These are phyloP conservation scores for Ailuropoda melanoleuca DNA, from an alignment of 2,113 vertebrate genomes.

Conservation along the genomic window DNA sequence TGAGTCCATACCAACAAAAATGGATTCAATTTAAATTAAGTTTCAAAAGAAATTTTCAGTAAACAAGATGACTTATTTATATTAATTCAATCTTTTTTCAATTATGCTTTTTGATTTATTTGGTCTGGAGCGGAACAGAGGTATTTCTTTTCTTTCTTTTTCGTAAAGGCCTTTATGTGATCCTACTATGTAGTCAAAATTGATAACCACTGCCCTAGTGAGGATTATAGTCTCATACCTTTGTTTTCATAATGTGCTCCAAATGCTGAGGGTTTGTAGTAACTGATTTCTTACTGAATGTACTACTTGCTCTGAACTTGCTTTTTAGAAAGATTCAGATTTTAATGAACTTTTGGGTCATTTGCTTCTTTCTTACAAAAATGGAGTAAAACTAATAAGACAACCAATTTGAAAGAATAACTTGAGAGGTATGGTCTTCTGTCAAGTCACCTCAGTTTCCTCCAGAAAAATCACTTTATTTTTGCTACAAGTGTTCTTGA, in stretches of 20 bases:
- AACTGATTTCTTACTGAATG: background rate
- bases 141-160: background rate
- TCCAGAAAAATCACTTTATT: background rate
- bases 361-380: background rate
- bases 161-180: background rate
- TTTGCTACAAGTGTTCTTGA: background rate
- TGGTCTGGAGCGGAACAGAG: background rate
- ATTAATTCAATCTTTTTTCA: background rate
- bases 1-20: background rate
- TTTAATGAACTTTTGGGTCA: background rate
- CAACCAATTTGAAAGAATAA: background rate
- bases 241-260: background rate
- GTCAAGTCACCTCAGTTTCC: background rate
- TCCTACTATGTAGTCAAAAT: background rate
- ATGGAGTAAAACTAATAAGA: background rate
- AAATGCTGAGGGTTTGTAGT: background rate
- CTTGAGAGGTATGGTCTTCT: background rate
- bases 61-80: background rate
- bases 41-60: slow-evolving; percentile 21
- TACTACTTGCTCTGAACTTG: background rate
- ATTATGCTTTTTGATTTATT: slow-evolving; percentile 31
- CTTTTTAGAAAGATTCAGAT: background rate
- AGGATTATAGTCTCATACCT: background rate
- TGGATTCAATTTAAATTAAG: background rate
- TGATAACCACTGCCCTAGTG: background rate